These are phyloP conservation scores for Sericinus montela DNA, from an alignment of 2,888 invertebrate species.

Conservation along the genomic window DNA sequence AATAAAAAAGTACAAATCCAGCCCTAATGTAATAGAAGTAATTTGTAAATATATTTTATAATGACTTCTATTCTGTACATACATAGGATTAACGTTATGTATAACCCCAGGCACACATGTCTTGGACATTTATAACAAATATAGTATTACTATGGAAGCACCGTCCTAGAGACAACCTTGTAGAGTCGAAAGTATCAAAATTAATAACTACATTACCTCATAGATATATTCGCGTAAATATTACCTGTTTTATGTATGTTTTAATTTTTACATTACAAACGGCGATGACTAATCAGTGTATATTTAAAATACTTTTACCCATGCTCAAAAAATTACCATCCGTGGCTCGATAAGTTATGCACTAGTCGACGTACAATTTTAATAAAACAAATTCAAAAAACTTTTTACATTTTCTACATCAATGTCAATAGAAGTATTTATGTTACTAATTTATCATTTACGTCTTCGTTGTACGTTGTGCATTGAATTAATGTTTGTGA, in stretches of 20 bases:
- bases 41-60: constrained; percentile 3
- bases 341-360: too few relatives aligned
- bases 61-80: neutral
- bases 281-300: neutral
- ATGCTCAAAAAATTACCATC: too few relatives aligned
- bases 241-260: constrained; percentile 6
- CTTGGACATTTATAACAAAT: neutral
- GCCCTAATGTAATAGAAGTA: neutral
- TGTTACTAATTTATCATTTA: too few relatives aligned
- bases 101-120: neutral
- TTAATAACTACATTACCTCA: constrained; percentile 21
- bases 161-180: constrained; percentile 16
- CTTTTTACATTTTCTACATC: too few relatives aligned
- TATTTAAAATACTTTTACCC: too few relatives aligned
- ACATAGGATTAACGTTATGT: neutral
- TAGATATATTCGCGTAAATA: constrained; percentile 13
- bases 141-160: neutral
- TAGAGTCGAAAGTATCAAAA: neutral
- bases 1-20: constrained; percentile 14
- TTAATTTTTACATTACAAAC: neutral
- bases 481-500: too few relatives aligned
- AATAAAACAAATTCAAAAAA: too few relatives aligned
- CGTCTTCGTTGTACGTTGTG: too few relatives aligned
- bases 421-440: too few relatives aligned
- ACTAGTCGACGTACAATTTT: too few relatives aligned